phyloP scores from a whole-genome alignment of 2,113 vertebrate species.

The Macquaria ambigua region DNA sequence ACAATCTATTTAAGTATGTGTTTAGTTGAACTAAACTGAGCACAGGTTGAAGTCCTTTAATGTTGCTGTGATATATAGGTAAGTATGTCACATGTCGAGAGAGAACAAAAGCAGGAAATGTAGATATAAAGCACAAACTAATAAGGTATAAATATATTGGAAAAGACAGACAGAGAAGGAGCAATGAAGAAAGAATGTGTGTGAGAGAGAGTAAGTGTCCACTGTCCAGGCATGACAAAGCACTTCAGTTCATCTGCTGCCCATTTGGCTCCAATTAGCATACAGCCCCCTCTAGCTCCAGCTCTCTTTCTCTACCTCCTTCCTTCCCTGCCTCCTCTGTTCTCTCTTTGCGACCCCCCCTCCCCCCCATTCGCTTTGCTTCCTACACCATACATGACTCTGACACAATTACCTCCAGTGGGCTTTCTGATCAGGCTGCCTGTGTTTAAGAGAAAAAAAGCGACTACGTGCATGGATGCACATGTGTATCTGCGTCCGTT shows the following conservation, averaged over 20 bases:
- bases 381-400: slow-evolving; percentile 63
- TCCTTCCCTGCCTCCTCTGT: slow-evolving; percentile 53
- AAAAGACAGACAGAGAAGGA: slow-evolving; percentile 21
- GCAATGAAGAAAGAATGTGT: slow-evolving; percentile 42
- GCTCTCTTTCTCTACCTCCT: slow-evolving; percentile 63
- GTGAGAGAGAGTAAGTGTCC: slow-evolving; percentile 45
- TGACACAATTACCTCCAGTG: slow-evolving; percentile 79
- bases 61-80: slow-evolving; percentile 1
- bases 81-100: neutral
- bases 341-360: slow-evolving; percentile 40
- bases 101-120: slow-evolving; percentile 14
- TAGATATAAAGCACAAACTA: slow-evolving; percentile 8
- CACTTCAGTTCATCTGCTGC: slow-evolving; percentile 73
- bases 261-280: slow-evolving; percentile 80
- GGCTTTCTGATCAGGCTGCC: slow-evolving; percentile 51
- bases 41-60: neutral
- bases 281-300: slow-evolving; percentile 66
- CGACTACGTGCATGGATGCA: slow-evolving; percentile 30
- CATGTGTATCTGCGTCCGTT: slow-evolving; percentile 24
- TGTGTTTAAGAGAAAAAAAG: slow-evolving; percentile 29
- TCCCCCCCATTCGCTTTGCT: slow-evolving; percentile 21
- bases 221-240: slow-evolving; percentile 49
- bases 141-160: slow-evolving; percentile 8
- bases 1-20: neutral
- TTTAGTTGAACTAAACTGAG: slow-evolving; percentile 5